Evolutionary conservation across 1,140 invertebrate species (phyloP).

Genomic region (Gryon sp.): DNA sequence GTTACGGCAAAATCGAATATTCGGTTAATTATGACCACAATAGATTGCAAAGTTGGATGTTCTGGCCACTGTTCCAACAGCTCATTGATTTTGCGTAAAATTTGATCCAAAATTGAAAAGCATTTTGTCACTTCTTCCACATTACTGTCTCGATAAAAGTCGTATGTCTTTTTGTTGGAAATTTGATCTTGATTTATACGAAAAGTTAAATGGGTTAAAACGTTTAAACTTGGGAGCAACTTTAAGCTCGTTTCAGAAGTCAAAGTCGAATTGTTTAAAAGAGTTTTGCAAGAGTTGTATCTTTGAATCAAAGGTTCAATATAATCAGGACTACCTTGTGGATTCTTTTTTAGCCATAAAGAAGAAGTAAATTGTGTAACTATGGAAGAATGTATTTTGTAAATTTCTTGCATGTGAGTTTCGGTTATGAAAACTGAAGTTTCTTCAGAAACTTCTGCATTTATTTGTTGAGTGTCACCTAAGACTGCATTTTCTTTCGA

Average conservation of each 20-base stretch:
- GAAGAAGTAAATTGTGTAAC: slow-evolving; percentile 80
- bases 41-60: slow-evolving; percentile 90
- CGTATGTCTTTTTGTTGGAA: slow-evolving; percentile 75
- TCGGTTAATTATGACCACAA: slow-evolving; percentile 85
- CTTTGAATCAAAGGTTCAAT: slow-evolving; percentile 81
- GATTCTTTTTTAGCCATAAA: slow-evolving; percentile 80
- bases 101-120: slow-evolving; percentile 83
- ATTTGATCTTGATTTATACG: slow-evolving; percentile 36
- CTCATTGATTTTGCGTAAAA: slow-evolving; percentile 83
- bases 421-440: slow-evolving; percentile 76
- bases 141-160: slow-evolving; percentile 94
- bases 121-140: slow-evolving; percentile 88
- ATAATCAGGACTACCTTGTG: slow-evolving; percentile 76
- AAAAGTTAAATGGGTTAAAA: slow-evolving; percentile 70
- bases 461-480: not conserved
- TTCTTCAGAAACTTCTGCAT: not conserved
- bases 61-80: slow-evolving; percentile 93
- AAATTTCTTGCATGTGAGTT: slow-evolving; percentile 82
- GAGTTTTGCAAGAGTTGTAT: slow-evolving; percentile 81
- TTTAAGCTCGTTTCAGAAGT: slow-evolving; percentile 79
- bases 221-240: slow-evolving; percentile 80
- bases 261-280: slow-evolving; percentile 79
- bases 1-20: slow-evolving; percentile 89
- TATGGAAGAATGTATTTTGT: slow-evolving; percentile 82
- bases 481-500: not conserved